Conservation (phyloP, 2,888 invertebrate genomes). For the Tetheella fluctuosa region DNA sequence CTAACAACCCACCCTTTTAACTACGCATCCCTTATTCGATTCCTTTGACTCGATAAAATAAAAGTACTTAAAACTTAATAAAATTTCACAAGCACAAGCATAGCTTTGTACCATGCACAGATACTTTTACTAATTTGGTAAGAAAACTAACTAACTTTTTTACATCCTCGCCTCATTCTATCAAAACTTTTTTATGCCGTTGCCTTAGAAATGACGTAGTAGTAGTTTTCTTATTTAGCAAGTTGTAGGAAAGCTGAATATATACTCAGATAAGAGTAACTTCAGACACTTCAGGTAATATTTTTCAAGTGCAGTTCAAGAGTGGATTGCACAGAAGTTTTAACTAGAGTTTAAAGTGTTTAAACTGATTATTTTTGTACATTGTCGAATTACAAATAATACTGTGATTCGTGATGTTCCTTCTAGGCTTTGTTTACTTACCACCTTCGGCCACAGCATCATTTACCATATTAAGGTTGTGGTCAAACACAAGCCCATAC, state of each 20-base stretch:
- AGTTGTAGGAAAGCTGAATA: conserved; percentile 24
- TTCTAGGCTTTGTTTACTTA: too few relatives aligned
- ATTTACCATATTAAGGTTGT: too few relatives aligned
- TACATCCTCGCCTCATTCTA: background rate
- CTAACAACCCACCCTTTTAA: background rate
- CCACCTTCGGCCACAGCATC: too few relatives aligned
- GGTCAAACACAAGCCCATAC: too few relatives aligned
- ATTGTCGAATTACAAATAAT: too few relatives aligned
- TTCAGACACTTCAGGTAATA: conserved; percentile 23
- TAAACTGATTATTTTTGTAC: too few relatives aligned
- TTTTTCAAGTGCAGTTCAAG: conserved; percentile 21
- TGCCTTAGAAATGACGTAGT: background rate
- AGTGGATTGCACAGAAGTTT: background rate
- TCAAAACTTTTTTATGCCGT: conserved; percentile 8
- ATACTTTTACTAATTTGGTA: background rate
- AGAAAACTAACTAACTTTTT: background rate
- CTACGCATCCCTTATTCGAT: background rate
- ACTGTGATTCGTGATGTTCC: too few relatives aligned
- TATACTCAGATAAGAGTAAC: conserved; percentile 20
- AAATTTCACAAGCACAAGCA: background rate
- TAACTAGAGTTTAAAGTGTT: background rate
- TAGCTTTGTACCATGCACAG: background rate
- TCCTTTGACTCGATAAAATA: background rate
- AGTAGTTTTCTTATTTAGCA: conserved; percentile 8
- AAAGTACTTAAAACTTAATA: background rate